A percentile compares a stretch with the other conserved stretches of the same genome.
These are phyloP conservation scores for Drosophila conformis DNA, from an alignment of 2,888 invertebrate species.

Conservation along the genomic window DNA sequence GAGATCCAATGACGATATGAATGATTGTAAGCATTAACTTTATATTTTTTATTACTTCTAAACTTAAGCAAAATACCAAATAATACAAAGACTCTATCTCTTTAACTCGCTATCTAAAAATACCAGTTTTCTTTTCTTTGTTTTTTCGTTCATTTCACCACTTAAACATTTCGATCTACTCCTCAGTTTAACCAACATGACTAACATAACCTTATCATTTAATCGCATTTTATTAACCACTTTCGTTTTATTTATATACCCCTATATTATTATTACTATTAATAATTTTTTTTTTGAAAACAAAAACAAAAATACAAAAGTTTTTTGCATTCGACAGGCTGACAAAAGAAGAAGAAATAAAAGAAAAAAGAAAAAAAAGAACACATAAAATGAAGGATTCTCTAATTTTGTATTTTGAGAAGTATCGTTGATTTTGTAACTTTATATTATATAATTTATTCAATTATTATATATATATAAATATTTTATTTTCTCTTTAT, in stretches of 20 bases:
- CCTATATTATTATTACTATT: not conserved
- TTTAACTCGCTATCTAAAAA: conserved; percentile 76
- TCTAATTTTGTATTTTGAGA: conserved; percentile 42
- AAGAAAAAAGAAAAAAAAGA: conserved; percentile 55
- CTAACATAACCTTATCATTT: conserved; percentile 68
- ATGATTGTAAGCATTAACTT: conserved; percentile 86
- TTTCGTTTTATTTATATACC: conserved; percentile 36
- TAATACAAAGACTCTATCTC: conserved; percentile 65
- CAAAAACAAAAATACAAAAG: conserved; percentile 55
- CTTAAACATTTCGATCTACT: conserved; percentile 51
- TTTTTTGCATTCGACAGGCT: conserved; percentile 58
- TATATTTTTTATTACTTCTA: conserved; percentile 64
- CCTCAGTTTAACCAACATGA: conserved; percentile 66
- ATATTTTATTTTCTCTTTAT: conserved; percentile 1
- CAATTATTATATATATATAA: not conserved
- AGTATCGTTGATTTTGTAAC: conserved; percentile 43
- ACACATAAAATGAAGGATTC: conserved; percentile 57
- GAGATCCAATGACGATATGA: conserved; percentile 86
- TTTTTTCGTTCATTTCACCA: conserved; percentile 51
- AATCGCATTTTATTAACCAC: conserved; percentile 42
- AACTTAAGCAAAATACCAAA: conserved; percentile 63
- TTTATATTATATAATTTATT: conserved; percentile 38
- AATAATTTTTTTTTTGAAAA: not conserved
- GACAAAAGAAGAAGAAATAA: conserved; percentile 48
- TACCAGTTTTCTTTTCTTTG: conserved; percentile 54